Conservation (phyloP, 2,797 vertebrate species). For the Premnoplex brunnescens region DNA sequence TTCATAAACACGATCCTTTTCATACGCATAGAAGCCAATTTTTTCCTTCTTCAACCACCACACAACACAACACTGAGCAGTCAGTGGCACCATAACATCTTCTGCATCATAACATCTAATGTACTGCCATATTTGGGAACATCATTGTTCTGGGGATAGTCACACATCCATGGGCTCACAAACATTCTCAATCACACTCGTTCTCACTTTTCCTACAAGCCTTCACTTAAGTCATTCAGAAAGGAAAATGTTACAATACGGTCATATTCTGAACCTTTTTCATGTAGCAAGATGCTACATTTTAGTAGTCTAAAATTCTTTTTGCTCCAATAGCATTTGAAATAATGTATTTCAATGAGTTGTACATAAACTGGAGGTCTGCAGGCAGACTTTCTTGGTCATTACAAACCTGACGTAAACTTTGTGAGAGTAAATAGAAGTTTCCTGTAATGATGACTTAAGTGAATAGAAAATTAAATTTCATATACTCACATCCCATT, state of each 20-base stretch:
- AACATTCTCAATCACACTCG: fast-evolving
- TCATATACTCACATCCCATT: slow-evolving; percentile 36
- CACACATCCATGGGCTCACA: not conserved
- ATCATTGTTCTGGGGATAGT: not conserved
- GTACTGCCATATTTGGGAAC: not conserved
- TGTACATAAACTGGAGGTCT: not conserved
- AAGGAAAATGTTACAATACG: not conserved
- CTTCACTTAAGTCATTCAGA: not conserved
- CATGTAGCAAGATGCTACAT: not conserved
- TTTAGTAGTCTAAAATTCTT: not conserved
- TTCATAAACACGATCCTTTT: not conserved
- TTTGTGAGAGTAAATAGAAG: not conserved
- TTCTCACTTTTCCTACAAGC: not conserved
- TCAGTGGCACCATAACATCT: not conserved
- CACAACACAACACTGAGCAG: not conserved
- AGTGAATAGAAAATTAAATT: not conserved
- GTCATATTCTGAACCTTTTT: not conserved
- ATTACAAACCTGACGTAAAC: not conserved
- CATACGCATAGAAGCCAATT: not conserved
- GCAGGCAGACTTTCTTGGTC: slow-evolving; percentile 34
- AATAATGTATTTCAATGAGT: not conserved
- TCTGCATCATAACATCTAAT: not conserved
- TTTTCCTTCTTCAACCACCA: not conserved
- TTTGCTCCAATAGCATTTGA: slow-evolving; percentile 12
- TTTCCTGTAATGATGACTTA: not conserved